These are phyloP conservation scores for Lithophane semibrunnea DNA, from an alignment of 2,888 invertebrate genomes.

Conservation along the genomic window DNA sequence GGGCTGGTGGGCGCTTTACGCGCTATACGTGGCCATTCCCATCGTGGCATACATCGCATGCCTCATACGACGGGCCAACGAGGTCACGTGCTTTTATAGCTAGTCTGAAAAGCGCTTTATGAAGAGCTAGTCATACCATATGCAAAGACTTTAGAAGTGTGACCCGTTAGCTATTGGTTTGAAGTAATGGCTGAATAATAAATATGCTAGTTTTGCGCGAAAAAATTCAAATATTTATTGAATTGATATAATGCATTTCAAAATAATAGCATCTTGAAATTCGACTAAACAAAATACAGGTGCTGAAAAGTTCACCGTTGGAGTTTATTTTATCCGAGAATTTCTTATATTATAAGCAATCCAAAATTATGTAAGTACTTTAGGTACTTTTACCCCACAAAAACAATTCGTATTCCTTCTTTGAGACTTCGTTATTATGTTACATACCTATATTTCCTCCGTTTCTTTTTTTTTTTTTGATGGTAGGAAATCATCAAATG, in stretches of 20 bases:
- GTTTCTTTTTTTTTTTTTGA: too few relatives aligned
- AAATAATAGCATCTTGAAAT: too few relatives aligned
- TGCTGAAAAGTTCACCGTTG: not conserved
- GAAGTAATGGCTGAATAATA: not conserved
- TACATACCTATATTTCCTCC: not conserved
- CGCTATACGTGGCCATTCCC: conserved; percentile 94
- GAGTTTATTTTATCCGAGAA: not conserved
- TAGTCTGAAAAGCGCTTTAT: not conserved
- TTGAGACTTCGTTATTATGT: not conserved
- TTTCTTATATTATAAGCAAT: not conserved
- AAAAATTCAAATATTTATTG: too few relatives aligned
- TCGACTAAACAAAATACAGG: not conserved
- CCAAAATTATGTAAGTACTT: not conserved
- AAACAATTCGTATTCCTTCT: not conserved
- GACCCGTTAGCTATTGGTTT: not conserved
- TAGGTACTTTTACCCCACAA: not conserved
- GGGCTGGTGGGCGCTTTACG: conserved; percentile 95
- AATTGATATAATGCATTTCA: too few relatives aligned
- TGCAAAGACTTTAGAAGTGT: not conserved
- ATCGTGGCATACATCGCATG: conserved; percentile 92
- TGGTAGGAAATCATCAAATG: too few relatives aligned
- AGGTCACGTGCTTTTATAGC: conserved; percentile 88
- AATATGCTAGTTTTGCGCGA: not conserved
- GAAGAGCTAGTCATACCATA: not conserved
- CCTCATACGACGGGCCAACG: conserved; percentile 91